Percentiles rank a stretch among this genome's conserved stretches.
phyloP scores from a whole-genome alignment of 1,140 invertebrate genomes.

The Drosophila insularis region DNA sequence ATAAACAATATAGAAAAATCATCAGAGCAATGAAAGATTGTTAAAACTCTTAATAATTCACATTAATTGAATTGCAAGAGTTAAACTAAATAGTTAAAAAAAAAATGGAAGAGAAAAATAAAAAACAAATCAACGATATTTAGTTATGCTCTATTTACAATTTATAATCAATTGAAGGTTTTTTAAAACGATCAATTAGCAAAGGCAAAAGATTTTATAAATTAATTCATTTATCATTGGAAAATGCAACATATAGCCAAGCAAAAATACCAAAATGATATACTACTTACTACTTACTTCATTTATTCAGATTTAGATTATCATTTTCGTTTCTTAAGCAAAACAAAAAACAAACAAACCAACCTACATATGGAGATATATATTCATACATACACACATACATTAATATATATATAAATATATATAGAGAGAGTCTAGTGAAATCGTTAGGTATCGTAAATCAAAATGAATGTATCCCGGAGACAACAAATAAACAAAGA shows the following conservation, averaged over 20 bases:
- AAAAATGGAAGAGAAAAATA: slow-evolving; percentile 18
- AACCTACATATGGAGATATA: slow-evolving; percentile 23
- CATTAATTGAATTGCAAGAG: not conserved
- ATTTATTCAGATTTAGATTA: slow-evolving; percentile 47
- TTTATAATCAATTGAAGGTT: slow-evolving; percentile 69
- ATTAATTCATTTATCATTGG: slow-evolving; percentile 58
- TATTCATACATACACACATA: slow-evolving; percentile 18
- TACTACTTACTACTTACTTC: slow-evolving; percentile 23
- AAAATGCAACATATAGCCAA: slow-evolving; percentile 47
- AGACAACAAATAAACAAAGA: not conserved
- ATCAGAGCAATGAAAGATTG: too few species aligned
- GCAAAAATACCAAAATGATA: slow-evolving; percentile 6
- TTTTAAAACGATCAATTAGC: slow-evolving; percentile 62
- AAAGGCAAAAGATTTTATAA: slow-evolving; percentile 61
- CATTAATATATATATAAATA: slow-evolving; percentile 14
- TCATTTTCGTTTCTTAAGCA: slow-evolving; percentile 15
- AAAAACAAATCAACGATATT: slow-evolving; percentile 54
- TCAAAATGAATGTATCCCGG: slow-evolving; percentile 44
- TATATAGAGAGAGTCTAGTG: slow-evolving; percentile 25
- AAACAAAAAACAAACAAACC: not conserved
- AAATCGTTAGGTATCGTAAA: slow-evolving; percentile 28
- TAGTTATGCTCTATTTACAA: slow-evolving; percentile 77
- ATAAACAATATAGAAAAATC: not conserved
- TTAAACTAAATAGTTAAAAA: slow-evolving; percentile 28
- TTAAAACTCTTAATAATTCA: slow-evolving; percentile 18